Percentiles rank a stretch among this genome's conserved stretches.
Conservation (phyloP, 2,888 invertebrate species). For the Choristoneura rosaceana region DNA sequence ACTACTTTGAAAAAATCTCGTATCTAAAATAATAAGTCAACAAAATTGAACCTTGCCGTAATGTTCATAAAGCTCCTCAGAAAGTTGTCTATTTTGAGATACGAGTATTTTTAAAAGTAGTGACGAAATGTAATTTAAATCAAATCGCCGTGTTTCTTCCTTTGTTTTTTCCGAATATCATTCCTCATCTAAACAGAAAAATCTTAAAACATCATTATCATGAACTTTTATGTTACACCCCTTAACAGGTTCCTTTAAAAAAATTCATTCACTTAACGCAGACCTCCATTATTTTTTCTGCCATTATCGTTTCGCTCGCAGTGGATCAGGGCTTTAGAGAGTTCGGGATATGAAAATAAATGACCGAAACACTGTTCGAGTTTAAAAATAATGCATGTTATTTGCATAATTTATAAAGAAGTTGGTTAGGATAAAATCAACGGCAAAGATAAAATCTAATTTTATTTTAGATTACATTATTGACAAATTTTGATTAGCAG, state of each 20-base stretch:
- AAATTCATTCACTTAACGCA: constrained; percentile 14
- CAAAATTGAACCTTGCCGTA: no score
- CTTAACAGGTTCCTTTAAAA: neutral
- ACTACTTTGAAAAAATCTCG: no score
- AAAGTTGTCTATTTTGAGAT: no score
- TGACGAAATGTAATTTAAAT: neutral
- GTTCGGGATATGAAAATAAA: constrained; percentile 31
- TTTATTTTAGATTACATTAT: no score
- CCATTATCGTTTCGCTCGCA: constrained; percentile 15
- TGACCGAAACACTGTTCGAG: constrained; percentile 8
- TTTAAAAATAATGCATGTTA: neutral
- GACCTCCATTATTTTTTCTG: constrained; percentile 9
- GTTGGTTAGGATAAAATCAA: no score
- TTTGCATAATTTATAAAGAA: neutral
- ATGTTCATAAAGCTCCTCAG: no score
- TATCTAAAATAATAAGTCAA: no score
- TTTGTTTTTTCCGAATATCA: no score
- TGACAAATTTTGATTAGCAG: no score
- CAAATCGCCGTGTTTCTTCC: no score
- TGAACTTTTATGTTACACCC: constrained; percentile 3
- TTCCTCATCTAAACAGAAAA: neutral
- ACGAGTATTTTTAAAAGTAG: no score
- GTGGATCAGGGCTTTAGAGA: constrained; percentile 5
- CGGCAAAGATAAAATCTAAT: no score
- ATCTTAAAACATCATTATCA: neutral